These are phyloP conservation scores for Cepaea nemoralis DNA, from an alignment of 1,140 invertebrate species.

Conservation along the genomic window DNA sequence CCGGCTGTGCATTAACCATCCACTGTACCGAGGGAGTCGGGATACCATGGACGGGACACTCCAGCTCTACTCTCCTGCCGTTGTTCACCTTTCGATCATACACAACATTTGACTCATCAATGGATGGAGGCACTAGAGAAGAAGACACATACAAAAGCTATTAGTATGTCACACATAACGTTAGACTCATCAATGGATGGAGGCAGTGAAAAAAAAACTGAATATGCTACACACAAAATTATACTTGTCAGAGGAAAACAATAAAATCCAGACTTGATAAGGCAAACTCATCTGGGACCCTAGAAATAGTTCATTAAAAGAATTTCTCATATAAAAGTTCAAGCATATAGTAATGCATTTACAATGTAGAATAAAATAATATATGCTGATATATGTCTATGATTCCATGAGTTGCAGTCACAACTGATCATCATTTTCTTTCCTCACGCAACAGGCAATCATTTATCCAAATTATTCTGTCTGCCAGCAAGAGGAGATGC, in stretches of 20 bases:
- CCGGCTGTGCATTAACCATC: constrained; percentile 61
- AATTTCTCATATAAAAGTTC: no score
- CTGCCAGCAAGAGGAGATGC: no score
- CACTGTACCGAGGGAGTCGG: constrained; percentile 71
- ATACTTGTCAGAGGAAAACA: constrained; percentile 74
- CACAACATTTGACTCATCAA: constrained; percentile 74
- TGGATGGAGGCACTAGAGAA: constrained; percentile 69
- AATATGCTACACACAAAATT: constrained; percentile 63
- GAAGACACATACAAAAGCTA: not conserved
- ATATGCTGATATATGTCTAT: no score
- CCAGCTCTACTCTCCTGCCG: constrained; percentile 67
- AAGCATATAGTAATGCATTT: no score
- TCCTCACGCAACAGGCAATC: no score
- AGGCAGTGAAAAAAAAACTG: constrained; percentile 57
- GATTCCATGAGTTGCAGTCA: no score
- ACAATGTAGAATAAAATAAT: no score
- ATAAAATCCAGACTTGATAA: no score
- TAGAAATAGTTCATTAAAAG: no score
- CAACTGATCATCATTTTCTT: no score
- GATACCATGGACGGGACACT: constrained; percentile 72
- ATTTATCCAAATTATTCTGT: no score
- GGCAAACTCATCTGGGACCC: no score
- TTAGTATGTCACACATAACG: constrained; percentile 44
- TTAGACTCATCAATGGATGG: constrained; percentile 75
- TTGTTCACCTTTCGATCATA: constrained; percentile 65